Conservation (phyloP, 2,113 vertebrate genomes). For the Actenoides lindsayi region DNA sequence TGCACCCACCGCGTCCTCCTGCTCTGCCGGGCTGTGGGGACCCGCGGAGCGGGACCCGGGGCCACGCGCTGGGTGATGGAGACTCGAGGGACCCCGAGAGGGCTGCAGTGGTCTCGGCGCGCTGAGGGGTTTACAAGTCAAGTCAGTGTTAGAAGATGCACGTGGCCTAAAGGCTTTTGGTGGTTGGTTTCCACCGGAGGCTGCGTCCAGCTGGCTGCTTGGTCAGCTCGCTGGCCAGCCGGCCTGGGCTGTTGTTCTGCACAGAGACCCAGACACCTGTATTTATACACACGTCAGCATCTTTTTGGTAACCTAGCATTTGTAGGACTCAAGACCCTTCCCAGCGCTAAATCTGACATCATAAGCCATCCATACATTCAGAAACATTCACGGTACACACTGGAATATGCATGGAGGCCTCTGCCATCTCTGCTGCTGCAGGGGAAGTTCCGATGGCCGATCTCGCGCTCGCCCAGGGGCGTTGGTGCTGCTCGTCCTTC, state of each 20-base stretch:
- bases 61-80: no score
- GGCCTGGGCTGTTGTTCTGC: background rate
- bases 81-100: background rate
- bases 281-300: background rate
- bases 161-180: background rate
- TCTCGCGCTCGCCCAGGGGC: fast-evolving
- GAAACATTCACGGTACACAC: background rate
- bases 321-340: background rate
- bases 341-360: background rate
- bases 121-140: background rate
- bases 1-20: no score
- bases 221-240: background rate
- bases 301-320: background rate
- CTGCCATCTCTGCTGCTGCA: background rate
- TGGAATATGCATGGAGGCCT: background rate
- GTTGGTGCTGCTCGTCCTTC: background rate
- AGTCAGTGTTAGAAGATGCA: background rate
- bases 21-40: no score
- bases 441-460: background rate
- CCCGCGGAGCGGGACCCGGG: no score
- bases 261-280: background rate
- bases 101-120: background rate
- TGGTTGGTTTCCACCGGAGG: background rate
- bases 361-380: background rate
- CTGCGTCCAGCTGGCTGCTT: background rate